Conservation (phyloP, 2,888 invertebrate genomes). For the Eilema caniola region DNA sequence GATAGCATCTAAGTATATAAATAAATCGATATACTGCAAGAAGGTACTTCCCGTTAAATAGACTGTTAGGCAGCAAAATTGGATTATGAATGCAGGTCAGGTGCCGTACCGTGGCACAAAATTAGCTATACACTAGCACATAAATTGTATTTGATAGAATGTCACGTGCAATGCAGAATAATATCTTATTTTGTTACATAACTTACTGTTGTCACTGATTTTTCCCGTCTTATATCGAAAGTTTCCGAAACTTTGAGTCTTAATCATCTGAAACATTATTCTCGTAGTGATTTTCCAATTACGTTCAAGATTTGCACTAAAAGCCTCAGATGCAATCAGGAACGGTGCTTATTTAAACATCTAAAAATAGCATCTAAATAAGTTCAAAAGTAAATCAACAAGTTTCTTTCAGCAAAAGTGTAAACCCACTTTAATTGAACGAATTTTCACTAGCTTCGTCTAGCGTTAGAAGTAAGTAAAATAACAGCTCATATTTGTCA, state of each 20-base stretch:
- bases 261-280: not conserved
- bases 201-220: not conserved
- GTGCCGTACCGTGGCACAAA: slow-evolving; percentile 47
- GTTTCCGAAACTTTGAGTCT: not conserved
- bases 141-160: slow-evolving; percentile 14
- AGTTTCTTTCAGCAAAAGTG: too few species aligned
- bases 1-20: slow-evolving; percentile 11
- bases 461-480: too few species aligned
- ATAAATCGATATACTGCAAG: slow-evolving; percentile 24
- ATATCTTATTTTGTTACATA: not conserved
- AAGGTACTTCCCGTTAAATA: slow-evolving; percentile 47
- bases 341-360: too few species aligned
- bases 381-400: too few species aligned
- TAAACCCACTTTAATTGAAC: too few species aligned
- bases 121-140: slow-evolving; percentile 47
- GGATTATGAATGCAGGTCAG: slow-evolving; percentile 62
- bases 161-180: not conserved
- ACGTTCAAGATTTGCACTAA: not conserved
- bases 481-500: too few species aligned
- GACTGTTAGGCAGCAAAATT: slow-evolving; percentile 50
- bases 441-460: too few species aligned
- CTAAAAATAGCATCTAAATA: too few species aligned
- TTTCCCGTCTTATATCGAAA: not conserved
- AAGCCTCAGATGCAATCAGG: too few species aligned
- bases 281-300: not conserved